Evolutionary conservation across 2,888 invertebrate species (phyloP), one percentile per base, ranked within the genome.

Genomic region (Dryocosmus kuriphilus): DNA sequence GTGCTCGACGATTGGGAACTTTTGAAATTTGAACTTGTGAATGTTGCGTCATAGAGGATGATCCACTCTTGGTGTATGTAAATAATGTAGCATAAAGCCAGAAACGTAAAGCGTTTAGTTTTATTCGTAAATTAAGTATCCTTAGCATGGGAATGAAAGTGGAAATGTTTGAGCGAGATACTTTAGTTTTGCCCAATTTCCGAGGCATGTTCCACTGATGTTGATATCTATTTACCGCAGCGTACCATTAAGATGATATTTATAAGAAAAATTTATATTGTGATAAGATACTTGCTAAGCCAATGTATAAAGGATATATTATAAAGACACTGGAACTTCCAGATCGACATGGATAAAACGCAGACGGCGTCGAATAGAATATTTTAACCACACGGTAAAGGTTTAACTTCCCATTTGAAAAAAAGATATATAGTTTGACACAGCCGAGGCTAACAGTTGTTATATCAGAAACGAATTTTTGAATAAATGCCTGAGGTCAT

Each of bases 281-380:
- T 88, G 88, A 88, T 88, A 87, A 87, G 86, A 84, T 83, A 85
- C 82, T 81, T 84, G 84, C 84, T 85, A 84, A 81, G 82, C 86
- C 86, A 84, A 84, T 88, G 86, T 88, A 86, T 86, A 87, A 86
- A 87, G 84, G 73, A 80, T 83, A 84, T 84, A 80, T 81, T 83
- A 84, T 80, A 81, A 77, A 75, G 77, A 71, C 51, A 71, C 51
- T 27, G 41, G 51, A 71, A 71, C 71, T 62, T 75, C 79, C 79
- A 55, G 77, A 78, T 79, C 82, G 65, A 76, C 79, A 79, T 81
- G 75, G 62, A 78, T 73, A 71, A 77, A 77, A 79, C 76, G 75
- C 77, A 61, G 73, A 78, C 75, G 79, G 75, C 46, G 74, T 75
- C 79, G 74, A 77, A 79, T 80, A 82, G 82, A 83, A 80, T 83